phyloP scores from a whole-genome alignment of 2,113 vertebrate species.

The Plectropomus leopardus region DNA sequence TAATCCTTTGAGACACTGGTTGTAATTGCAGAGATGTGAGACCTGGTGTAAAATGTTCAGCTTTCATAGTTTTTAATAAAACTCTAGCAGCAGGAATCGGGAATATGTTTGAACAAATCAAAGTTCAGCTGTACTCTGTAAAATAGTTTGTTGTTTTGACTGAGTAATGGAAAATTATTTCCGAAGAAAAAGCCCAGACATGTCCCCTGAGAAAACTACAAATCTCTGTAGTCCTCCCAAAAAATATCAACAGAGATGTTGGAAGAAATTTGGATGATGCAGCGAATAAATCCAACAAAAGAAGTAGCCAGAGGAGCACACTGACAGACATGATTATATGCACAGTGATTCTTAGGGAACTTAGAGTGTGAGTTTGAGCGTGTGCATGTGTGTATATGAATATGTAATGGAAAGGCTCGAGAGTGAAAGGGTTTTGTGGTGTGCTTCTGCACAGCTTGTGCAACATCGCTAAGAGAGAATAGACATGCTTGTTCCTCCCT shows the following conservation, averaged over 20 bases:
- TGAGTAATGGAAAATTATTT: slow-evolving; percentile 68
- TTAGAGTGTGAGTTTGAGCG: background rate
- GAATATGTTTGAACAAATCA: slow-evolving; percentile 4
- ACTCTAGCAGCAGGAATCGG: too few relatives aligned
- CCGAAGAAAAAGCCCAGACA: slow-evolving; percentile 39
- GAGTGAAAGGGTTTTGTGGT: slow-evolving; percentile 50
- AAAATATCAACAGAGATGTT: slow-evolving; percentile 17
- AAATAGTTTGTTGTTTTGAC: slow-evolving; percentile 9
- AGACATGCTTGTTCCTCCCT: slow-evolving; percentile 46
- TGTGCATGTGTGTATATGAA: background rate
- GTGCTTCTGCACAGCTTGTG: slow-evolving; percentile 57
- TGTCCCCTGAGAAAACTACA: slow-evolving; percentile 29
- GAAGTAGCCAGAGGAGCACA: slow-evolving; percentile 9
- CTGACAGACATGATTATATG: background rate
- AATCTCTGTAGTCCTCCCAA: slow-evolving; percentile 18
- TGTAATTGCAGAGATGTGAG: too few relatives aligned
- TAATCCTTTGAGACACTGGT: too few relatives aligned
- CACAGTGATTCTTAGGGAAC: background rate
- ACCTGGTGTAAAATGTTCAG: too few relatives aligned
- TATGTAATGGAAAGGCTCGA: slow-evolving; percentile 31
- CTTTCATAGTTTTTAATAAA: too few relatives aligned
- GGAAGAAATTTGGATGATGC: slow-evolving; percentile 12
- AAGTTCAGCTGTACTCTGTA: background rate
- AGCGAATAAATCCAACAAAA: slow-evolving; percentile 7
- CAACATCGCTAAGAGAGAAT: slow-evolving; percentile 26